A percentile compares a stretch with the other conserved stretches of the same genome.
Evolutionary conservation across 1,140 invertebrate species (phyloP).

Genomic region (Pseudomyrmex sp.): DNA sequence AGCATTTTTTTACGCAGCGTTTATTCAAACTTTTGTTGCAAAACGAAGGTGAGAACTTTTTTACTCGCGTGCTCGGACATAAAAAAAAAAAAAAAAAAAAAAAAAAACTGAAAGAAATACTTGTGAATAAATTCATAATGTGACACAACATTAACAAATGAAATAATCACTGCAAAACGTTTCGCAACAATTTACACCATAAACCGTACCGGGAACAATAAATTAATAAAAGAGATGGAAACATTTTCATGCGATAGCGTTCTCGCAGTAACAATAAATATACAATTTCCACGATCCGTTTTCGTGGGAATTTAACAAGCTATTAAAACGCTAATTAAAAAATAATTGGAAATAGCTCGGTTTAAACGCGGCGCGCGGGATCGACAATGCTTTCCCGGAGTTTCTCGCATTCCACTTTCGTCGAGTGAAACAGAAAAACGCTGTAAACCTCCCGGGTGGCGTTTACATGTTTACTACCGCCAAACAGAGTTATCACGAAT

Average conservation of each 20-base stretch:
- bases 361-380: background rate
- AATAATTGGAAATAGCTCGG: slow-evolving; percentile 35
- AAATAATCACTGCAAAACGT: slow-evolving; percentile 44
- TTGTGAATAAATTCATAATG: slow-evolving; percentile 31
- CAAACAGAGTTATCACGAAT: slow-evolving; percentile 75
- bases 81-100: too few relatives aligned
- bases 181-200: slow-evolving; percentile 9
- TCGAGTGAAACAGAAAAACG: slow-evolving; percentile 25
- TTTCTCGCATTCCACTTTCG: background rate
- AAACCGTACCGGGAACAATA: slow-evolving; percentile 12
- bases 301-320: slow-evolving; percentile 46
- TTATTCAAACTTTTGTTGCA: slow-evolving; percentile 14
- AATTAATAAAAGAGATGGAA: slow-evolving; percentile 41
- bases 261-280: slow-evolving; percentile 6
- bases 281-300: background rate
- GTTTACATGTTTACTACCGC: slow-evolving; percentile 48
- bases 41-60: background rate
- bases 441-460: slow-evolving; percentile 43
- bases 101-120: too few relatives aligned
- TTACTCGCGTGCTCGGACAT: slow-evolving; percentile 1
- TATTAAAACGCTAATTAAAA: slow-evolving; percentile 47
- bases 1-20: slow-evolving; percentile 35
- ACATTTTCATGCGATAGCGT: slow-evolving; percentile 2
- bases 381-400: background rate
- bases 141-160: slow-evolving; percentile 49